Evolutionary conservation across 35 echinoderm and acorn worm genomes (phyloP).

Genomic region (Heliocidaris erythrogramma): DNA sequence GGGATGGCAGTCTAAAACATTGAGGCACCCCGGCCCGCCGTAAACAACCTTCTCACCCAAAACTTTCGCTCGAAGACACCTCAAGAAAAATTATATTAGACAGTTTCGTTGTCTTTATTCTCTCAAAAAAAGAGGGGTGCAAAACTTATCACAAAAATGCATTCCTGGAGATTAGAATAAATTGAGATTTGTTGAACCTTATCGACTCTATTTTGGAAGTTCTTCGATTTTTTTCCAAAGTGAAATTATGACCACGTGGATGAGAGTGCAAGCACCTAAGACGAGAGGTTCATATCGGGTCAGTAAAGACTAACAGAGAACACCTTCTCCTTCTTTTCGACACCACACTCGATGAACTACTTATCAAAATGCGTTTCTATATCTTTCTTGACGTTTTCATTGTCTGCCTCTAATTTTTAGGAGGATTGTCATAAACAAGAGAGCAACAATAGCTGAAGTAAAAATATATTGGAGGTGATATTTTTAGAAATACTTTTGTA

Average conservation of each 20-base stretch:
- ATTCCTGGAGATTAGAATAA: constrained; percentile 44
- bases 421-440: too few relatives aligned
- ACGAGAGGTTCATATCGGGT: constrained; percentile 29
- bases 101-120: not conserved
- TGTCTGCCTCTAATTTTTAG: too few relatives aligned
- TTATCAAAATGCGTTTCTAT: too few relatives aligned
- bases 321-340: not conserved
- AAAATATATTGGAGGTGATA: too few relatives aligned
- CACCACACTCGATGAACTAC: not conserved
- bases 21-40: not conserved
- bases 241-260: constrained; percentile 32
- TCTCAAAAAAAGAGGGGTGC: not conserved
- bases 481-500: too few relatives aligned
- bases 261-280: constrained; percentile 29
- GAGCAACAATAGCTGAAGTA: too few relatives aligned
- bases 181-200: constrained; percentile 51
- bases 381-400: too few relatives aligned
- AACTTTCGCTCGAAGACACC: not conserved
- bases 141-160: constrained; percentile 21
- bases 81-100: not conserved
- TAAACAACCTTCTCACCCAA: not conserved
- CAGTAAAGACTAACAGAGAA: not conserved
- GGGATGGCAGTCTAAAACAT: not conserved
- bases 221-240: not conserved
- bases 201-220: constrained; percentile 23